Evolutionary conservation across 2,888 invertebrate genomes (phyloP).

Genomic region (Spisula subtruncata): DNA sequence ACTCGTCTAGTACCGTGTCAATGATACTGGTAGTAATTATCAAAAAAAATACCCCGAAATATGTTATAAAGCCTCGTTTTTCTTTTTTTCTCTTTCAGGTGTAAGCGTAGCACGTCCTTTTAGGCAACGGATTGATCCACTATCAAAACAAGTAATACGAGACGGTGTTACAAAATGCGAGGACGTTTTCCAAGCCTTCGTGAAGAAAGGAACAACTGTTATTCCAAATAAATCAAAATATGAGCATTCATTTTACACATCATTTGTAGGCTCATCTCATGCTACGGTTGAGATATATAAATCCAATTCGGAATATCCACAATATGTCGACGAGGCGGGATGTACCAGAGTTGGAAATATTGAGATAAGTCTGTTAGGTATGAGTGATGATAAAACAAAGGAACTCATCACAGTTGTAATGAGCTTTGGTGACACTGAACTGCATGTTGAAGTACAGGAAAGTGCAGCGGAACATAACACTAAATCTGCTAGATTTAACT

Average conservation of each 20-base stretch:
- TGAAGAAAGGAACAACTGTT: too few relatives aligned
- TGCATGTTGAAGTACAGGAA: slow-evolving; percentile 57
- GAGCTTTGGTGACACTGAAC: slow-evolving; percentile 63
- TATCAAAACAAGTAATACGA: slow-evolving; percentile 38
- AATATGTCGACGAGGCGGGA: slow-evolving; percentile 49
- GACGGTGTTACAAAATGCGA: too few relatives aligned
- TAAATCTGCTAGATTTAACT: too few relatives aligned
- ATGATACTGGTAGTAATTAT: too few relatives aligned
- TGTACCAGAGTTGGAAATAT: too few relatives aligned
- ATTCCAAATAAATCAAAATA: too few relatives aligned
- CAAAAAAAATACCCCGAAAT: too few relatives aligned
- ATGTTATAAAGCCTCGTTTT: too few relatives aligned
- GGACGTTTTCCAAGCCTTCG: too few relatives aligned
- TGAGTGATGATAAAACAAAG: slow-evolving; percentile 45
- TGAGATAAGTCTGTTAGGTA: too few relatives aligned
- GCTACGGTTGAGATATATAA: slow-evolving; percentile 59
- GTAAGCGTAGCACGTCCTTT: slow-evolving; percentile 52
- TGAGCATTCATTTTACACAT: slow-evolving; percentile 38
- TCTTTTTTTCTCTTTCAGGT: slow-evolving; percentile 23
- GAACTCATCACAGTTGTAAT: slow-evolving; percentile 57
- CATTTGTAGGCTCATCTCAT: neutral
- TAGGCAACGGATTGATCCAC: slow-evolving; percentile 47
- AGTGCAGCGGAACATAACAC: slow-evolving; percentile 27
- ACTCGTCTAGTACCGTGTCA: too few relatives aligned
- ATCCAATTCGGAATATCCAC: slow-evolving; percentile 43